Conservation (phyloP, 2,888 invertebrate species). For the Oscheius sp. region DNA sequence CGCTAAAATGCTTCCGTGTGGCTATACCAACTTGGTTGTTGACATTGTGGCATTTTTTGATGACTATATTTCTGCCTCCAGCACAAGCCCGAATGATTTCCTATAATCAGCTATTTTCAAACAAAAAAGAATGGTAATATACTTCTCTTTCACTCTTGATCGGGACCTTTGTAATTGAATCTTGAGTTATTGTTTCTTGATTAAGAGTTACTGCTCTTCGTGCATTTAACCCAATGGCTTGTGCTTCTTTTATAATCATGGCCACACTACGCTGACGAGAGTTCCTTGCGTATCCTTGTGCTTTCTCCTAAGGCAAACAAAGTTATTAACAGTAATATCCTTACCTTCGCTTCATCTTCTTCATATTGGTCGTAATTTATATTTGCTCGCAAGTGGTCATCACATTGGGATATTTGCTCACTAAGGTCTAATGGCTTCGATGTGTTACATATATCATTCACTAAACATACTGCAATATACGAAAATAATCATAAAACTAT, state of each 20-base stretch:
- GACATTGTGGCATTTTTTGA: slow-evolving; percentile 43
- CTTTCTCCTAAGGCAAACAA: slow-evolving; percentile 50
- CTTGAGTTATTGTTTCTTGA: slow-evolving; percentile 42
- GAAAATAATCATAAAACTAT: not conserved
- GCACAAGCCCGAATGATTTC: slow-evolving; percentile 37
- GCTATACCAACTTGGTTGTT: slow-evolving; percentile 54
- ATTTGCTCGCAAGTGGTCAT: slow-evolving; percentile 46
- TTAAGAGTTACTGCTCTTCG: slow-evolving; percentile 43
- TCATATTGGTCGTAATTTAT: slow-evolving; percentile 58
- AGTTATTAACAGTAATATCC: not conserved
- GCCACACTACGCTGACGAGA: slow-evolving; percentile 55
- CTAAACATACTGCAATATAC: no score
- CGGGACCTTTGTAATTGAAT: slow-evolving; percentile 40
- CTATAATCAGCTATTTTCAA: not conserved
- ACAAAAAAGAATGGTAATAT: slow-evolving; percentile 5
- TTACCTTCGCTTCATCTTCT: slow-evolving; percentile 59
- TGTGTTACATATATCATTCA: slow-evolving; percentile 35
- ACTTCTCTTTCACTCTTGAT: slow-evolving; percentile 23
- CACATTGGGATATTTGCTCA: slow-evolving; percentile 47
- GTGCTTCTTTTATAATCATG: slow-evolving; percentile 57
- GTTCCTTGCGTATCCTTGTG: slow-evolving; percentile 58
- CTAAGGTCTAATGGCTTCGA: slow-evolving; percentile 42
- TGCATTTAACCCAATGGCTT: slow-evolving; percentile 53
- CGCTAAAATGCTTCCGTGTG: slow-evolving; percentile 54
- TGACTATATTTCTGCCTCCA: slow-evolving; percentile 48